phyloP scores from a whole-genome alignment of 2,113 vertebrate genomes.

The Pteruthius melanotis region DNA sequence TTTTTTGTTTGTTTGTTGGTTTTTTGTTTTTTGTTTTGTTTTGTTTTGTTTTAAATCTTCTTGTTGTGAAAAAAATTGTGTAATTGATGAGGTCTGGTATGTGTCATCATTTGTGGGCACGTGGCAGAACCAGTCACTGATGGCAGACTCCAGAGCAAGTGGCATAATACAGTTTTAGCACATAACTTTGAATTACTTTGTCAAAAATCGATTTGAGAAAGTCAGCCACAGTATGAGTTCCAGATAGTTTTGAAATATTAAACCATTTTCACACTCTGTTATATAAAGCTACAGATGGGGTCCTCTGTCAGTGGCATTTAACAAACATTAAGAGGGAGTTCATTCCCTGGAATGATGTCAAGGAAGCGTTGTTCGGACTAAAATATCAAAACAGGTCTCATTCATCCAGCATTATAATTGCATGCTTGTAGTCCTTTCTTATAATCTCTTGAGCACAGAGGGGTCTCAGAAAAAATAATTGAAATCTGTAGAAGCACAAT shows the following conservation, averaged over 20 bases:
- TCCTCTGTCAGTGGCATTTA: background rate
- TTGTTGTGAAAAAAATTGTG: background rate
- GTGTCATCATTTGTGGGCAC: background rate
- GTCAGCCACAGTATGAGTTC: background rate
- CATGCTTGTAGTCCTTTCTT: background rate
- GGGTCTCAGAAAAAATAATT: background rate
- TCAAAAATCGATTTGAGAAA: conserved; percentile 32
- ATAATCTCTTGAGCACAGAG: background rate
- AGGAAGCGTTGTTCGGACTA: background rate
- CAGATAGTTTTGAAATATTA: conserved; percentile 11
- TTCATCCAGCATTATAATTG: conserved; percentile 6
- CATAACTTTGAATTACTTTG: conserved; percentile 24
- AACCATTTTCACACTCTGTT: conserved; percentile 5
- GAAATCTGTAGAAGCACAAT: background rate
- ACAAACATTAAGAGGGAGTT: background rate
- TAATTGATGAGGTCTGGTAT: background rate
- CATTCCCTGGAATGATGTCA: background rate
- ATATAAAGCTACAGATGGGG: background rate
- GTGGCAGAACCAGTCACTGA: background rate
- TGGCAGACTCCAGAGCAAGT: background rate
- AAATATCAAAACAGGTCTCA: background rate
- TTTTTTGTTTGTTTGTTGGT: too few species aligned
- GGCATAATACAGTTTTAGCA: background rate
- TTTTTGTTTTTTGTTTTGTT: too few species aligned
- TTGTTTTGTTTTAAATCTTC: background rate